Evolutionary conservation across 2,888 invertebrate species (phyloP), one percentile per base, ranked within the genome.

Genomic region (Frankliniella fusca): DNA sequence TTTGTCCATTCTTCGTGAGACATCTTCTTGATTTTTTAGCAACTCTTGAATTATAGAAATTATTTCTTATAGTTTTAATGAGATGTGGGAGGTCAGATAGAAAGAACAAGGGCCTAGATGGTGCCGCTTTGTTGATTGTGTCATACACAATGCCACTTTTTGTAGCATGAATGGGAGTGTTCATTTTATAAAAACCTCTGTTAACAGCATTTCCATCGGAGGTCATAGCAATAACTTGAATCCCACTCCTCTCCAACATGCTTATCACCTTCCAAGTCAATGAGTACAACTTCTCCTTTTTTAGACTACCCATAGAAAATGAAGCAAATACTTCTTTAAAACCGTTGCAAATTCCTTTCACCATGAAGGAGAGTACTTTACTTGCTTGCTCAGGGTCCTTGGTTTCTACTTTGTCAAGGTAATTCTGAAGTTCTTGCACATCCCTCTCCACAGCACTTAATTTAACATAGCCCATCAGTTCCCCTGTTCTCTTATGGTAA

Each of bases 131-230:
- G 65, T 65, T 65, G 11, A 65, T 65, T 11, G 65, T 65, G 50
- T 50, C 50, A 50, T 11, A 50, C 50, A 50, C 50, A 50, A 50
- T 15, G 9, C 50, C 50, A 50, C 50, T 50, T 50, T 50, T 50
- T 9, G 50, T 50, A 11, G 9, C 15, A 11, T 9, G 9, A 50
- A 50, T 11, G 9, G 50, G 50, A 15, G 50, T 50, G 15, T 50
- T 50, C 50, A 50, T 50, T 50, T 50, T 50, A 15, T 11, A 50
- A 50, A 50, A 50, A 11, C 10, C 50, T 11, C 50, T 9, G 15
- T 50, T 50, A 50, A 65, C 65, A 65, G 65, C 65, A 65, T 65
- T 65, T 7, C 65, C 65, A 65, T 65, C 65, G 7, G 65, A 65
- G 20, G 65, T 65, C 65, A 65, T 65, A 20, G 7, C 11, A 65